Percentiles rank a stretch among this genome's conserved stretches.
These are phyloP conservation scores for Salvelinus namaycush DNA, from an alignment of 2,113 vertebrate species.

Conservation along the genomic window DNA sequence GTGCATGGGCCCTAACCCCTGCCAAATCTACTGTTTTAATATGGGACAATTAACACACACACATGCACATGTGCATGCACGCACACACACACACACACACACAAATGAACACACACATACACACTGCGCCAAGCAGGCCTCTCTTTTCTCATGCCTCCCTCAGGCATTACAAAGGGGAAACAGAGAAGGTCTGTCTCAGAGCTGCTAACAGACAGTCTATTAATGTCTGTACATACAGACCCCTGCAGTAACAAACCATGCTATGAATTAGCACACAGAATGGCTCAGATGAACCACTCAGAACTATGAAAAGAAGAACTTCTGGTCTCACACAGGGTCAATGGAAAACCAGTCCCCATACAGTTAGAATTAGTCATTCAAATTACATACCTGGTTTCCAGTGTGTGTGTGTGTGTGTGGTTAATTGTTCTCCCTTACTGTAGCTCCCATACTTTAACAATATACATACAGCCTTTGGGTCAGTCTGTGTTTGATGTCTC, in stretches of 20 bases:
- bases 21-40: conserved; percentile 6
- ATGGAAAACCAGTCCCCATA: neutral
- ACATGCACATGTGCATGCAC: neutral
- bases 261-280: neutral
- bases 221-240: neutral
- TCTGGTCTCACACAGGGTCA: neutral
- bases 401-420: neutral
- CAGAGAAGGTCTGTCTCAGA: neutral
- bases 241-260: neutral
- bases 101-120: neutral
- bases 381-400: neutral
- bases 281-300: neutral
- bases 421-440: neutral
- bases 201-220: neutral
- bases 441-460: conserved; percentile 33
- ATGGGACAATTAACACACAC: neutral
- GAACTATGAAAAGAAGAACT: neutral
- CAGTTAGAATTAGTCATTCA: too few species aligned
- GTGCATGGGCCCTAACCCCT: neutral
- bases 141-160: neutral
- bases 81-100: neutral
- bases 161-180: neutral
- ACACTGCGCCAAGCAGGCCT: neutral
- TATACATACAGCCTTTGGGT: conserved; percentile 37
- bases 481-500: conserved; percentile 56